Conservation (phyloP, 2,113 vertebrate genomes). For the Siniperca knerii region DNA sequence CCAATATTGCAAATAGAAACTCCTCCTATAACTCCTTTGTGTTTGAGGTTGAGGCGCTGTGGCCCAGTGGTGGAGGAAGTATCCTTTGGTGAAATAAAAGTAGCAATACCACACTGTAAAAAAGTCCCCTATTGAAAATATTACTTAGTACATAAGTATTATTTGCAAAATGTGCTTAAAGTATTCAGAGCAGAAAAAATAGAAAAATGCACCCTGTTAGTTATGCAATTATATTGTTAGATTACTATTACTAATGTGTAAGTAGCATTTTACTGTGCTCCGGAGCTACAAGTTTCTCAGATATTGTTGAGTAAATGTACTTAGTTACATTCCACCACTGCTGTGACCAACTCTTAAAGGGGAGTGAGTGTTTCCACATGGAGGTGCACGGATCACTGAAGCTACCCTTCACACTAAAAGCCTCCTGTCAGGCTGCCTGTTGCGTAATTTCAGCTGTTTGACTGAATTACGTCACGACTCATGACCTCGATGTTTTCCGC, state of each 20-base stretch:
- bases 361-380: not conserved
- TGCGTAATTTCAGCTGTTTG: slow-evolving; percentile 58
- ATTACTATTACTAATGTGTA: not conserved
- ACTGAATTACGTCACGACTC: slow-evolving; percentile 47
- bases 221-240: not conserved
- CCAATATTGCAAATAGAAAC: not conserved
- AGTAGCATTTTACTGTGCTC: not conserved
- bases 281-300: not conserved
- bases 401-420: slow-evolving; percentile 11
- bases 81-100: not conserved
- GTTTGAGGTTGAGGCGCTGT: not conserved
- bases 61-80: not conserved
- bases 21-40: not conserved
- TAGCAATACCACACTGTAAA: not conserved
- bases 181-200: not conserved
- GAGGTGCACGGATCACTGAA: slow-evolving; percentile 17
- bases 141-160: no score
- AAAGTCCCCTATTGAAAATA: not conserved
- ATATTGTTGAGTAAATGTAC: not conserved
- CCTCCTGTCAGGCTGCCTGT: slow-evolving; percentile 37
- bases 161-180: not conserved
- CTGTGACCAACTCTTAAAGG: not conserved
- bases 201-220: no score
- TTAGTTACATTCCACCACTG: not conserved
- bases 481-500: slow-evolving; percentile 30